Conservation (phyloP, 1,140 invertebrate genomes). For the Euwallacea similis region DNA sequence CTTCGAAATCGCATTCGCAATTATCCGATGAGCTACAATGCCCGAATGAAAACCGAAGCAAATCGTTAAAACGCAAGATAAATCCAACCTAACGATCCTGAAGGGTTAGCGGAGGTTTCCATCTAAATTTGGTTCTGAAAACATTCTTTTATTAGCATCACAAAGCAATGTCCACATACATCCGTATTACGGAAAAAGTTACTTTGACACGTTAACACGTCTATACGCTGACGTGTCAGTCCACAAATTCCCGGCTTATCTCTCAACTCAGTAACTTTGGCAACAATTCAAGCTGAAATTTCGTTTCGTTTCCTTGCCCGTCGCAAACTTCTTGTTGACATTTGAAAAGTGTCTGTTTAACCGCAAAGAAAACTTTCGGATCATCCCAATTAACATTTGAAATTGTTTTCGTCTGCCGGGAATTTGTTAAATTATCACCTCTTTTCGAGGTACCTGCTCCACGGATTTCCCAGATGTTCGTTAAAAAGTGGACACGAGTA, state of each 20-base stretch:
- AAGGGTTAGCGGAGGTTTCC: background rate
- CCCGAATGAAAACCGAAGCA: constrained; percentile 21
- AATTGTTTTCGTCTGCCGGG: constrained; percentile 4
- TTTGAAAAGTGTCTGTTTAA: constrained; percentile 27
- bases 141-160: too few species aligned
- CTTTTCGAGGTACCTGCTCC: too few species aligned
- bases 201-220: constrained; percentile 10
- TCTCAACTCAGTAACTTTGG: constrained; percentile 17
- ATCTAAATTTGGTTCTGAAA: too few species aligned
- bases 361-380: constrained; percentile 24
- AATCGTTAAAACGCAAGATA: constrained; percentile 34
- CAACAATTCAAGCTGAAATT: constrained; percentile 27
- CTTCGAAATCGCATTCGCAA: constrained; percentile 5
- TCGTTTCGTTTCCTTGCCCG: constrained; percentile 2
- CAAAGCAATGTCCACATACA: too few species aligned
- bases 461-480: too few species aligned
- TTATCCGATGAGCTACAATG: constrained; percentile 21
- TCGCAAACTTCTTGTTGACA: constrained; percentile 27
- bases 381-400: constrained; percentile 41
- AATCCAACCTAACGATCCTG: constrained; percentile 27
- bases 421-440: too few species aligned
- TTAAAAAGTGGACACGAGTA: too few species aligned
- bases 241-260: constrained; percentile 19
- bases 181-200: constrained; percentile 9
- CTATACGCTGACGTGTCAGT: constrained; percentile 19